Base-by-base conservation (phyloP, 2,888 invertebrate species). In the Salticus scenicus region DNA sequence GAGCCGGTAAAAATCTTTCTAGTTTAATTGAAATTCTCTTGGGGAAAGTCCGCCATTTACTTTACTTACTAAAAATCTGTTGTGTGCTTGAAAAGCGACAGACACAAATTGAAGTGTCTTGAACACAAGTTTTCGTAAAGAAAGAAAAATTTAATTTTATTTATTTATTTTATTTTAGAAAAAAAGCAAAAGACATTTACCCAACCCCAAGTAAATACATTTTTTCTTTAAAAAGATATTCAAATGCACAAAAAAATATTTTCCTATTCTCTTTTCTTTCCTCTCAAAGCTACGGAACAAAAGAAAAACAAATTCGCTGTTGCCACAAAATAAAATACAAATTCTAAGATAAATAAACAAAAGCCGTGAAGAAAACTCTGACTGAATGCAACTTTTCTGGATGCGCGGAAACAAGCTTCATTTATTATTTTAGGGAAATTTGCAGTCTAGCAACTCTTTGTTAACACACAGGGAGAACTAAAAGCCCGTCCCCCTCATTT, bases 291-390 rank as follows among this genome's bases (percentile, higher is more conserved):
- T 69, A 73, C 51, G 75, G 81, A 84, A 84, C 83, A 84, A 84
- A 84, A 70, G 67, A 71, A 84, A 82, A 84, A 84, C 83, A 84
- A 84, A 84, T 84, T 84, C 77, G 77, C 77, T 64, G 77, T 84
- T 84, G 83, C 83, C 83, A 84, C 77, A 51, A 84, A 84, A 77
- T 84, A 84, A 84, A 84, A 72, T 67, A 78, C 57, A 78, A 84
- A 77, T 84, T 64, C 75, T 30, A 73, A 84, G 83, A 84, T 84
- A 84, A 84, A 84, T 84, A 84, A 84, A 84, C 83, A 84, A 84
- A 57, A 74, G 76, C 72, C 57, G 57, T 57, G 57, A 57, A 57
- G 57, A 24, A 67, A 67, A 20, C 67, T 67, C 67, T 67, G 24
- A 37, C 67, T 33, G 51, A 80, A 64, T 80, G 76, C 77, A 84